Evolutionary conservation across 2,888 invertebrate genomes (phyloP), one percentile per base, ranked within the genome.

Genomic region (Schizotus pectinicornis): DNA sequence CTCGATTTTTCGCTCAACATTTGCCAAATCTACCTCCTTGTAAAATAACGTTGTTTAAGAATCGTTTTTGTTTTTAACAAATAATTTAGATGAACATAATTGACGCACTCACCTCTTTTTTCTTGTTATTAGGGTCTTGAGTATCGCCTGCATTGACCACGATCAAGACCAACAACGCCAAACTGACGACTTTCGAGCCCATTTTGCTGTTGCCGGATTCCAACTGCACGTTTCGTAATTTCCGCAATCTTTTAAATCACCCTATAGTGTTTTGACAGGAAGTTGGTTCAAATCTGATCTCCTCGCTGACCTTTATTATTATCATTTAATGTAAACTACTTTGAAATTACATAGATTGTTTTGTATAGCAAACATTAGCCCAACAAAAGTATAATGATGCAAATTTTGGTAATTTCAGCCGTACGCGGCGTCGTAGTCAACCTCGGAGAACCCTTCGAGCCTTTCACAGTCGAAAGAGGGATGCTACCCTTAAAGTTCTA

Each of bases 401-500:
- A 42, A 30, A 30, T 8, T 7, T 30, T 11, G 31, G 3, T 42
- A 57, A 58, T 71, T 73, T 7, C 76, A 88, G 93, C 92, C 1
- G 86, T 88, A 51, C 81, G 94, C 63, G 89, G 88, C 2, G 92
- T 94, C 50, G 82, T 84, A 6, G 86, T 96, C 11, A 88, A 93
- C 42, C 85, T 95, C 36, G 95, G 94, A 0, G 86, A 86, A 9
- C 96, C 97, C 0, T 98, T 95, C 87, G 90, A 90, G 12, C 83
- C 86, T 9, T 86, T 87, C 63, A 84, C 85, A n/a, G 86, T 99
- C 7, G 91, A 96, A 77, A 85, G 98, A 52, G 90, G 91, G 65
- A 95, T 99, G 92, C 91, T 95, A 46, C 89, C 97, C 0, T 83
- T 98, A 37, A 99, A 99, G 80, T 98, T 95, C 82, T 99, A 96